phyloP scores from a whole-genome alignment of 1,140 invertebrate genomes.

The Hylaeus volcanicus region DNA sequence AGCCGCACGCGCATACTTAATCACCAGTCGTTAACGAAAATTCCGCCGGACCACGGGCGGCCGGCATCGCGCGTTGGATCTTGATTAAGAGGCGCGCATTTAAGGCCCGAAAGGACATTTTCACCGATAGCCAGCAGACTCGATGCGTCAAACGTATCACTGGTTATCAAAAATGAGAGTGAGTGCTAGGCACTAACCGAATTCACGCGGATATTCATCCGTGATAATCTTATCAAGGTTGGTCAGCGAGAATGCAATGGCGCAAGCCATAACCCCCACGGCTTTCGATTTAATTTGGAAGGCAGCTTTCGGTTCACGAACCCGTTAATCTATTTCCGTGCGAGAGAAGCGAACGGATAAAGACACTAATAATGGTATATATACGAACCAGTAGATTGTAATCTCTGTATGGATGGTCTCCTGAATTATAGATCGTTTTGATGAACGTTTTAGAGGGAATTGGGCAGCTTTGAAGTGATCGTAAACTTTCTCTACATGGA shows the following conservation, averaged over 20 bases:
- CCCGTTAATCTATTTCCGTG: no score
- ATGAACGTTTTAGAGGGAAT: no score
- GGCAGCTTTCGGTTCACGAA: neutral
- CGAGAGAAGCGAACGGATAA: no score
- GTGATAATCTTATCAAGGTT: neutral
- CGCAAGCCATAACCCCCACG: neutral
- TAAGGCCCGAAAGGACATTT: conserved; percentile 19
- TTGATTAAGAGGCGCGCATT: conserved; percentile 24
- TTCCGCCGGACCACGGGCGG: neutral
- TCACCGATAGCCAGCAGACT: neutral
- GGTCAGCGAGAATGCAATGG: neutral
- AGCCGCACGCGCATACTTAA: conserved; percentile 34
- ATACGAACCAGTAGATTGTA: no score
- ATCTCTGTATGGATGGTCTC: no score
- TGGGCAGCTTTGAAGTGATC: no score
- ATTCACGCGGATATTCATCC: conserved; percentile 8
- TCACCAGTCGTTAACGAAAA: conserved; percentile 34
- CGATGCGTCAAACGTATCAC: conserved; percentile 18
- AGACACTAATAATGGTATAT: no score
- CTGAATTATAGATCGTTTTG: no score
- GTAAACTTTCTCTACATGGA: no score
- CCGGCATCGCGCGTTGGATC: neutral
- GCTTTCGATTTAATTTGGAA: neutral
- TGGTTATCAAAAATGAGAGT: conserved; percentile 18
- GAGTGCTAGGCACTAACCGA: neutral